Conservation (phyloP, 2,113 vertebrate species). For the Odobenus rosmarus region DNA sequence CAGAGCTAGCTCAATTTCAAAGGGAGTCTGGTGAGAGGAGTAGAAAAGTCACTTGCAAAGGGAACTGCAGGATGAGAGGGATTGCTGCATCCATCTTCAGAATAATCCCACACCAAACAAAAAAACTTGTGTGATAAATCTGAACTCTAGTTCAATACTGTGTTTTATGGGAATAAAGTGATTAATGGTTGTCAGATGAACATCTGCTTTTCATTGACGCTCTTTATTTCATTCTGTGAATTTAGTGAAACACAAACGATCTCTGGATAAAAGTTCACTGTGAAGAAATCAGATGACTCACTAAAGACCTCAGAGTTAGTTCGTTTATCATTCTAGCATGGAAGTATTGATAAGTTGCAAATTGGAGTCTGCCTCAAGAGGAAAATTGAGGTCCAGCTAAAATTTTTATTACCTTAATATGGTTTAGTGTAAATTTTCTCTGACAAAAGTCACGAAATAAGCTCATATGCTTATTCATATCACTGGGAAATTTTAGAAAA, state of each 20-base stretch:
- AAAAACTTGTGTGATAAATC: neutral
- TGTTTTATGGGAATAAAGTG: constrained; percentile 28
- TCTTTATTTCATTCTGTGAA: neutral
- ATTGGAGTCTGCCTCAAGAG: neutral
- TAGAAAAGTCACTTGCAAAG: neutral
- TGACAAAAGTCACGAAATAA: constrained; percentile 1
- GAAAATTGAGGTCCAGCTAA: neutral
- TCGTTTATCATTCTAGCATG: neutral
- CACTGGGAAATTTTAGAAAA: neutral
- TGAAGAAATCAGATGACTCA: neutral
- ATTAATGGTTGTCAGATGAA: neutral
- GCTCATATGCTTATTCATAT: neutral
- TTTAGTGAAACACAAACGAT: neutral
- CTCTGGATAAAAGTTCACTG: constrained; percentile 34
- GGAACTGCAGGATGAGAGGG: neutral
- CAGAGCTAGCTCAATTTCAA: neutral
- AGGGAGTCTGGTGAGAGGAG: neutral
- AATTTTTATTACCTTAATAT: constrained; percentile 16
- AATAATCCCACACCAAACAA: neutral
- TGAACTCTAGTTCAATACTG: neutral
- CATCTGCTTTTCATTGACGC: constrained; percentile 50
- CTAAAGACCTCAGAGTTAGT: neutral
- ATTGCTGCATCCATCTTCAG: neutral
- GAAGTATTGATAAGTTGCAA: neutral
- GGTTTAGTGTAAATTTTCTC: neutral